phyloP scores from a whole-genome alignment of 37 sponge, comb jelly and placozoan genomes.

The Aplysina aerophoba region DNA sequence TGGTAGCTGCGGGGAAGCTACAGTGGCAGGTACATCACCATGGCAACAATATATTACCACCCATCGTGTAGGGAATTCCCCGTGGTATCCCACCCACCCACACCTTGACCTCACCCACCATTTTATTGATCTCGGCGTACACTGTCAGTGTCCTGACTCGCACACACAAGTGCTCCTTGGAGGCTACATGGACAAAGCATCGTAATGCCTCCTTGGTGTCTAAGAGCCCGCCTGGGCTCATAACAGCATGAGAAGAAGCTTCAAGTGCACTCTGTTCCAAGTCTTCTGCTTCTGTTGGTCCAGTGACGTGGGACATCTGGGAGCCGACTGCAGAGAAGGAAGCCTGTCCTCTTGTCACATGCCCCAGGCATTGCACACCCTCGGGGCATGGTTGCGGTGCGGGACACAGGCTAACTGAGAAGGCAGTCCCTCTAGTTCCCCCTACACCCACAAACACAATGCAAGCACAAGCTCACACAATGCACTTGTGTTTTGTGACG shows the following conservation, averaged over 20 bases:
- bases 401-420: background rate
- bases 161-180: conserved; percentile 43
- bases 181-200: conserved; percentile 68
- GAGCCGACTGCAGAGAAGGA: background rate
- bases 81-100: background rate
- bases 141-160: conserved; percentile 67
- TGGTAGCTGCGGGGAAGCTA: conserved; percentile 17
- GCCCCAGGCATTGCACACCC: too few relatives aligned
- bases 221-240: conserved; percentile 4
- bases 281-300: conserved; percentile 4
- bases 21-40: background rate
- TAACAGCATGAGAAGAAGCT: conserved; percentile 54
- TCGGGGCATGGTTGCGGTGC: background rate
- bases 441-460: too few relatives aligned
- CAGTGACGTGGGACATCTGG: background rate
- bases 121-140: conserved; percentile 68
- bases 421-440: too few relatives aligned
- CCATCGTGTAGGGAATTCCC: too few relatives aligned
- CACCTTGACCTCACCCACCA: conserved; percentile 38
- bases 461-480: conserved; percentile 7
- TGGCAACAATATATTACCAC: too few relatives aligned
- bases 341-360: too few relatives aligned
- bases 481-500: conserved; percentile 10
- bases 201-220: conserved; percentile 8
- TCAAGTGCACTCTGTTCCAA: conserved; percentile 56